phyloP scores from a whole-genome alignment of 1,140 invertebrate species.

The Luehdorfia chinensis region DNA sequence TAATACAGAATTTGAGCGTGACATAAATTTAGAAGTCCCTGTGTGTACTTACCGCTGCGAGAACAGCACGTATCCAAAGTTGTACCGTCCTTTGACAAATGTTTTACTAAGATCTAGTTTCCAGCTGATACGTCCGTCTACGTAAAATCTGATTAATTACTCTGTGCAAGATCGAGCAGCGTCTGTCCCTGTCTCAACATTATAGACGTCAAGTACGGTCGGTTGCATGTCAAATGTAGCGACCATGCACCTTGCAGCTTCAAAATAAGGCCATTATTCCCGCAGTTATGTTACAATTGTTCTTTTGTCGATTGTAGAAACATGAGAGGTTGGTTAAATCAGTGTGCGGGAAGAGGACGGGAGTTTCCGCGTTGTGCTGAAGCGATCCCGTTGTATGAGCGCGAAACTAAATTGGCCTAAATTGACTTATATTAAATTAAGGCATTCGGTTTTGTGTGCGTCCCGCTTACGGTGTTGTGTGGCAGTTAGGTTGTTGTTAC shows the following conservation, averaged over 20 bases:
- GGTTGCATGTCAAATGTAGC: not conserved
- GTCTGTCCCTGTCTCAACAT: not conserved
- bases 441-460: conserved; percentile 64
- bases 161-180: not conserved
- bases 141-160: conserved; percentile 8
- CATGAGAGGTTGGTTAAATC: conserved; percentile 16
- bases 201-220: not conserved
- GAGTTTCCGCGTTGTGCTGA: conserved; percentile 23
- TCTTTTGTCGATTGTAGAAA: not conserved
- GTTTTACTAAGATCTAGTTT: too few relatives aligned
- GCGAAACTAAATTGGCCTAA: conserved; percentile 69
- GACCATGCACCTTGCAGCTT: not conserved
- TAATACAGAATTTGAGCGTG: too few relatives aligned
- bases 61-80: too few relatives aligned
- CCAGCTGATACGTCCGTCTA: too few relatives aligned
- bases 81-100: too few relatives aligned
- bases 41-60: too few relatives aligned
- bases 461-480: conserved; percentile 14
- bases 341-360: conserved; percentile 26
- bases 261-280: not conserved
- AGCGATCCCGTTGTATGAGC: conserved; percentile 45
- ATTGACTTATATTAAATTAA: conserved; percentile 74
- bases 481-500: conserved; percentile 10
- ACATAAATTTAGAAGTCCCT: too few relatives aligned
- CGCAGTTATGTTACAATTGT: conserved; percentile 2